Base-by-base conservation (phyloP, 2,797 vertebrate species). In the Eupleurogrammus muticus region DNA sequence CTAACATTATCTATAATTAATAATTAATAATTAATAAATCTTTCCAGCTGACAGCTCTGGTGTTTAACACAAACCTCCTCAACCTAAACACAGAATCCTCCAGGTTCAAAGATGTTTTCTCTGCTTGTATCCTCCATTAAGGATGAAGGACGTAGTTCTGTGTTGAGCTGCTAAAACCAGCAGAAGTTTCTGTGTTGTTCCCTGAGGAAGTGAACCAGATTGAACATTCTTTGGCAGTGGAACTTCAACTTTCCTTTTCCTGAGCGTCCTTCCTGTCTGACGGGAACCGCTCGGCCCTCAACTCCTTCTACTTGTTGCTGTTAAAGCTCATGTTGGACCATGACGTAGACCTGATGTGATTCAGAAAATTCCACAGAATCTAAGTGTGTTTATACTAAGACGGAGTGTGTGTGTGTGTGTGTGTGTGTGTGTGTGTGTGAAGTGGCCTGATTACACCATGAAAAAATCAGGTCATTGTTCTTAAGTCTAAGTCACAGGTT, bases 161-260 rank as follows among this genome's bases (percentile, higher is more conserved):
- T 24, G 48, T 53, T 28, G 24, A 10, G 42, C 12, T 1, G 50
- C 68, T 78, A 55, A 71, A 32, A 58, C 83, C 83, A 70, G 80
- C 52, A 8, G 32, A 34, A 32, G 5, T 34, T 21, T 40, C 3
- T 1, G 12, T 19, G 21, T 19, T 60, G 53, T 67, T 76, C 65
- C 77, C 80, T 63, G 66, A 88, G 90, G 88, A 91, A 88, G 74
- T 66, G 9, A 17, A 48, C 14, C 28, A 54, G 79, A 54, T 35
- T 11, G 52, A 74, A 50, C 70, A 79, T 77, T 82, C 66, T 73
- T 5, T 79, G 58, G 74, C 66, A 69, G 71, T 70, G 73, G 55
- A n/a, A 69, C 52, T 44, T 2, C 4, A 9, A 78, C 74, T 87
- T 90, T 86, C 81, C 65, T 52, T 87, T 90, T 85, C 90, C 87